Conservation (phyloP, 2,113 vertebrate species). For the Dasyprocta punctata region DNA sequence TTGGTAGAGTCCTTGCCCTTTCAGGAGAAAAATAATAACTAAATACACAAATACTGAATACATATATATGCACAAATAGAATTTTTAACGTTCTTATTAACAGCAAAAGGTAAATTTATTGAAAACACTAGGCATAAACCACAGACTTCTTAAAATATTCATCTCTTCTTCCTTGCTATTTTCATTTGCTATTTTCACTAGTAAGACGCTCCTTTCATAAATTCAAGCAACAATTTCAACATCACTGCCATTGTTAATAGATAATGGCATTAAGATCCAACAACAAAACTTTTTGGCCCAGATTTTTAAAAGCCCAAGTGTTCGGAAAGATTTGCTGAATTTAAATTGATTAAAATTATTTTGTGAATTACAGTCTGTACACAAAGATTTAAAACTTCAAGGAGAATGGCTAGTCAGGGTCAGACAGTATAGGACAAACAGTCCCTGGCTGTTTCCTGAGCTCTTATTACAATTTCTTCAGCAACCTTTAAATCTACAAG, state of each 20-base stretch:
- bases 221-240: slow-evolving; percentile 82
- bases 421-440: slow-evolving; percentile 79
- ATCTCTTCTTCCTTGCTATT: slow-evolving; percentile 65
- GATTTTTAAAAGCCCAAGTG: slow-evolving; percentile 65
- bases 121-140: slow-evolving; percentile 30
- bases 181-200: slow-evolving; percentile 73
- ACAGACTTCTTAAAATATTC: slow-evolving; percentile 15
- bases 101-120: slow-evolving; percentile 31
- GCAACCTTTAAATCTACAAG: slow-evolving; percentile 86
- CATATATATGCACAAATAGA: background rate
- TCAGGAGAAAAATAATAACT: background rate
- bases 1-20: background rate
- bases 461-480: slow-evolving; percentile 83
- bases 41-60: slow-evolving; percentile 28
- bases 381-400: slow-evolving; percentile 84
- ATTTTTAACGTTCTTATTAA: slow-evolving; percentile 37
- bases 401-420: slow-evolving; percentile 80
- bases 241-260: slow-evolving; percentile 76
- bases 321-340: slow-evolving; percentile 83
- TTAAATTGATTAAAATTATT: slow-evolving; percentile 83
- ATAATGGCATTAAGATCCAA: slow-evolving; percentile 74
- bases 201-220: slow-evolving; percentile 79
- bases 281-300: slow-evolving; percentile 47
- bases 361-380: slow-evolving; percentile 78
- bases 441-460: slow-evolving; percentile 76